Conservation (phyloP, 2,797 vertebrate species). For the Sebastes oblongus region DNA sequence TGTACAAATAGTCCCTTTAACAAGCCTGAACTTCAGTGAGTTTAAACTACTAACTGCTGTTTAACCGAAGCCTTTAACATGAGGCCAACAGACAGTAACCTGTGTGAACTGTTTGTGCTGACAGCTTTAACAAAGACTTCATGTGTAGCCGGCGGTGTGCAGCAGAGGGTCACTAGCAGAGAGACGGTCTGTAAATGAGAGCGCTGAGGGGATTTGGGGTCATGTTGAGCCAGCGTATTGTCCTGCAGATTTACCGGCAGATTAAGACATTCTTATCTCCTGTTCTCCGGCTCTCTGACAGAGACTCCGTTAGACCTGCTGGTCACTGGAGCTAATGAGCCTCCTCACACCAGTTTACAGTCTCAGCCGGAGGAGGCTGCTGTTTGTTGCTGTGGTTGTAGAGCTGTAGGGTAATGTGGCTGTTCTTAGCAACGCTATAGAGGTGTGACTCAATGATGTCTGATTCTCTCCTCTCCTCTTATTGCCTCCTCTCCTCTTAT, state of each 20-base stretch:
- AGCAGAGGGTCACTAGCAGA: slow-evolving; percentile 10
- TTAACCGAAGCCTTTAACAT: background rate
- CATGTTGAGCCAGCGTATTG: slow-evolving; percentile 52
- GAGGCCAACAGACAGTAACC: background rate
- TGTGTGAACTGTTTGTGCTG: slow-evolving; percentile 14
- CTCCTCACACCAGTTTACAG: background rate
- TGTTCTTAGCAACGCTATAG: too few relatives aligned
- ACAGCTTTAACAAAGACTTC: slow-evolving; percentile 54
- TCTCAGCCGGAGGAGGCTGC: background rate
- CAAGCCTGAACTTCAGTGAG: background rate
- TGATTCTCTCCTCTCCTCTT: background rate
- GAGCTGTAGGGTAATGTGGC: too few relatives aligned
- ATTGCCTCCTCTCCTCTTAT: background rate
- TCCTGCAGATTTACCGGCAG: slow-evolving; percentile 51
- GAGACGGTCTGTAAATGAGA: slow-evolving; percentile 12
- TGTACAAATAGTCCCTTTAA: too few relatives aligned
- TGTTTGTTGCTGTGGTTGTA: background rate
- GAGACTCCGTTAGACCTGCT: background rate
- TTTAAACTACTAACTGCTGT: background rate
- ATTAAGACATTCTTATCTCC: slow-evolving; percentile 64
- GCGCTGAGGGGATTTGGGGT: slow-evolving; percentile 53
- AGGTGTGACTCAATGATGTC: too few relatives aligned
- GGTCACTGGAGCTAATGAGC: slow-evolving; percentile 8
- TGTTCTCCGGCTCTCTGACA: background rate
- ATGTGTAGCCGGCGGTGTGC: slow-evolving; percentile 20